Percentiles rank a stretch among this genome's conserved stretches.
phyloP scores from a whole-genome alignment of 2,113 vertebrate species.

The Xiphophorus maculatus region DNA sequence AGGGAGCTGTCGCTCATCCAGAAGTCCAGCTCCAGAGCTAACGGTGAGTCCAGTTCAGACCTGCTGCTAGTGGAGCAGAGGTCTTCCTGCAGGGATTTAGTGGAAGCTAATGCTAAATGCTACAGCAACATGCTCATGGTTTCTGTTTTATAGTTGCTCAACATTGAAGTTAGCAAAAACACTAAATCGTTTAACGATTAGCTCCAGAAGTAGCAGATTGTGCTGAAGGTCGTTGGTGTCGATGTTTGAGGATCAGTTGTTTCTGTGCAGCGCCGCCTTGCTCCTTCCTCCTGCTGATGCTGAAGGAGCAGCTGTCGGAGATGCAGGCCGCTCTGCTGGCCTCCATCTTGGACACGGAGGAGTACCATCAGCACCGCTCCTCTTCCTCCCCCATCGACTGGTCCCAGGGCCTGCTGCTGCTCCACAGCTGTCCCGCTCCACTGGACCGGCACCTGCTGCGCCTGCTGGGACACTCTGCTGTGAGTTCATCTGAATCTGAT shows the following conservation, averaged over 20 bases:
- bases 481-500: conserved; percentile 7
- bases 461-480: conserved; percentile 62
- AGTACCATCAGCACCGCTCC: conserved; percentile 45
- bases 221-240: no score
- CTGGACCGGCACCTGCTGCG: conserved; percentile 68
- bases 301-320: conserved; percentile 68
- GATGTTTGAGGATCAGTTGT: no score
- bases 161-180: no score
- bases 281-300: conserved; percentile 70
- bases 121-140: no score
- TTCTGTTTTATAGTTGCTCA: no score
- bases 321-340: conserved; percentile 61
- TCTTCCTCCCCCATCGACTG: conserved; percentile 62
- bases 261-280: conserved; percentile 52
- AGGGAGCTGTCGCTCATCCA: conserved; percentile 62
- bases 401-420: conserved; percentile 65
- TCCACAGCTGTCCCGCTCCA: conserved; percentile 59
- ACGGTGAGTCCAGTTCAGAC: no score
- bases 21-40: not conserved
- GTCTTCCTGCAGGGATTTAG: no score
- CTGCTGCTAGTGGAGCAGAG: no score
- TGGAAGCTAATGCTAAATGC: no score
- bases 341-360: conserved; percentile 73
- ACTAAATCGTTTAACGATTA: no score
- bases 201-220: no score